Evolutionary conservation across 2,113 vertebrate genomes (phyloP), one percentile per base, ranked within the genome.

Genomic region (Chaetura pelagica): DNA sequence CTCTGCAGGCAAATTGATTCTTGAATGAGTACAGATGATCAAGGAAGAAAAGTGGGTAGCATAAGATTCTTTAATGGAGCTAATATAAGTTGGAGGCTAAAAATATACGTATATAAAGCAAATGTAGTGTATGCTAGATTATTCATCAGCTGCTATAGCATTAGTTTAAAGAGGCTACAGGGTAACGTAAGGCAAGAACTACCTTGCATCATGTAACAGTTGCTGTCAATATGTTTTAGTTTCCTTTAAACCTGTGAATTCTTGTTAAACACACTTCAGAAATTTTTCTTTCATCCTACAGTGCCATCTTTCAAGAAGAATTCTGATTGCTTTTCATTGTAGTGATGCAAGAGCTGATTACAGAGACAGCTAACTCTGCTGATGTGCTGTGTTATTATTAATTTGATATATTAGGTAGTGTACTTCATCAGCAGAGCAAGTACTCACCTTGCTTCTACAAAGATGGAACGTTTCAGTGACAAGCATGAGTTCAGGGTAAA

Each of bases 311-410:
- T 81, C 92, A 64, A 94, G 57, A 75, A 62, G 73, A 59, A 79
- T 64, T 75, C 74, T 87, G 44, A 42, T 78, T 91, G 83, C 64
- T 93, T 91, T 84, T 88, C 7, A 34, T 77, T 96, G 85, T 93
- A 96, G 62, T 93, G 96, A 89, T 95, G 94, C 93, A 96, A 89
- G 92, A 78, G 86, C 35, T 79, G 92, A 96, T 96, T 90, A 93
- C 23, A 89, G 72, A 95, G 83, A 93, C 92, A 96, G 93, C 76
- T 81, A 89, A 61, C 44, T 84, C 82, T 54, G 61, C 64, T 96
- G 93, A 95, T 91, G 51, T 49, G 59, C 84, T 80, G 55, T 75
- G 44, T 88, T 95, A 49, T 54, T 87, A 88, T 96, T 94, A 12
- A 12, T 87, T 95, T 94, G 85, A 72, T 93, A 89, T 86, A 94